Base-by-base conservation (phyloP, 37 sponge, comb jelly and placozoan genomes). In the Halichondria panicea region DNA sequence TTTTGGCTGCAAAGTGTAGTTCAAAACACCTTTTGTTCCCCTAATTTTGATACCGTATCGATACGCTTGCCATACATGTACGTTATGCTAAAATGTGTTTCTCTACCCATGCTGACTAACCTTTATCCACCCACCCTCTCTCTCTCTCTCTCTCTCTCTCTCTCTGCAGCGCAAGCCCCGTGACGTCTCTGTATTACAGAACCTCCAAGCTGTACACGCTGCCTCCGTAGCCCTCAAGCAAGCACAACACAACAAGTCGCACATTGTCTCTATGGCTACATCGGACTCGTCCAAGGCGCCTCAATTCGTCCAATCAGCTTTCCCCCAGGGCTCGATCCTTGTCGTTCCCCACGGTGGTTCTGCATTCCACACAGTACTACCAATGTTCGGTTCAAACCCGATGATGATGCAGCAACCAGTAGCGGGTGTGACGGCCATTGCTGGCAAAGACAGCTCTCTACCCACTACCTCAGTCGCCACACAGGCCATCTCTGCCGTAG, bases 301-400 rank as follows among this genome's bases (percentile, higher is more conserved):
- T 0, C 36, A 32, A 46, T 27, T 78, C 28, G 36, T 67, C 30
- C 68, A 46, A 36, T 27, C 57, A 4, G n/a, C 78, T 4, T 78
- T 78, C n/a, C 78, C 78, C 21, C 78, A 78, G 30, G 68, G 78
- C 22, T 78, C 84, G 4, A 84, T 84, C 28, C 77, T 84, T 4
- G 77, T 84, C 0, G 70, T 84, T 11, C 84, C 77, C 6, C 70
- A 75, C 13, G 48, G 66, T 13, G 11, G 30, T 2, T 32, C 62
- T 32, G 38, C 54, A 0, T 74, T 65, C 41, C 75, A 73, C 13
- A 58, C 68, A 11, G 70, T 83, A 4, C 34, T 84, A 3, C 84
- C 83, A 43, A 69, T 83, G 11, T 74, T 84, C 40, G 77, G 71
- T 12, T 76, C 76, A 36, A 84, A 71, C 4, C 60, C 75, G 1